Conservation (phyloP, 2,888 invertebrate genomes). For the Diaphora mendica region DNA sequence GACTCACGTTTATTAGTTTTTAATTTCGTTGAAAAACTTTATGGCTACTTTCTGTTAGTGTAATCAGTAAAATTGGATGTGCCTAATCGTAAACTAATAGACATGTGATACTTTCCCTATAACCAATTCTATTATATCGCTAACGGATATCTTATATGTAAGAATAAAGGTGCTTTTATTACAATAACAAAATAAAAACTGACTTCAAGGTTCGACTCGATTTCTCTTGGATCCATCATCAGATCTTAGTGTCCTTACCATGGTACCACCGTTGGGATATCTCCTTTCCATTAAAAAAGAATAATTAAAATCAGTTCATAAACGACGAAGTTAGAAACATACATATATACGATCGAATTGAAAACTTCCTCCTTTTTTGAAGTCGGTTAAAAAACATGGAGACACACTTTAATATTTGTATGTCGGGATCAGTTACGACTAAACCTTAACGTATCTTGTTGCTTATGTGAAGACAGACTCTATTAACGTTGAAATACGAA, state of each 20-base stretch:
- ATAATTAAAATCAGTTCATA: no score
- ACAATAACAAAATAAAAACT: no score
- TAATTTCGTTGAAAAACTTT: slow-evolving; percentile 44
- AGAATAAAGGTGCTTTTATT: background rate
- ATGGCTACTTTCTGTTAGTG: slow-evolving; percentile 41
- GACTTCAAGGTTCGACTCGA: no score
- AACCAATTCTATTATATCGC: slow-evolving; percentile 2
- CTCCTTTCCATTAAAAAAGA: no score
- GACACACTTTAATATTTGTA: background rate
- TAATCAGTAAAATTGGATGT: slow-evolving; percentile 32
- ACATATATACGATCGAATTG: no score
- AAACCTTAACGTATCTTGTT: no score
- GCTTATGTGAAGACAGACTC: background rate
- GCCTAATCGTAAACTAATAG: slow-evolving; percentile 28
- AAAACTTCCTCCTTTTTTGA: no score
- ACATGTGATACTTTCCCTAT: slow-evolving; percentile 5
- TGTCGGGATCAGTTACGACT: background rate
- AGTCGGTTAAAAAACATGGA: background rate
- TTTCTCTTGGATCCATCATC: no score
- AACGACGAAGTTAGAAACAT: no score
- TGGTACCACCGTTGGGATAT: no score
- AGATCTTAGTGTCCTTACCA: no score
- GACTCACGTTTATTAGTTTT: slow-evolving; percentile 58
- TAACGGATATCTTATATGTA: background rate
- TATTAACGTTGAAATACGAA: no score